These are phyloP conservation scores for Erpetoichthys calabaricus DNA, from an alignment of 2,797 vertebrate genomes.

Conservation along the genomic window DNA sequence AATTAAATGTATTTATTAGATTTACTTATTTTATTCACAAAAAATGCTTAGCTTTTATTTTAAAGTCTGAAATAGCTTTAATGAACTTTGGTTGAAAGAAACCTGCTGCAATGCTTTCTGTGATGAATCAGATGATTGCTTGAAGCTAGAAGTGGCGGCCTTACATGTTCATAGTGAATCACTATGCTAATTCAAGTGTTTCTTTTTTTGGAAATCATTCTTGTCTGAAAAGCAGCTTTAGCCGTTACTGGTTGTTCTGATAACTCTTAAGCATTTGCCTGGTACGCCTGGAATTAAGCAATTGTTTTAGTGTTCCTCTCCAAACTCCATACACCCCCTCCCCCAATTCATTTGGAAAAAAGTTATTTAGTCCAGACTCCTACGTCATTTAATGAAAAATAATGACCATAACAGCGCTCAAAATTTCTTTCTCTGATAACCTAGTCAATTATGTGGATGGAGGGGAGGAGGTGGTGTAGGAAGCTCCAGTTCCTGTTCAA, in stretches of 20 bases:
- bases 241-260: background rate
- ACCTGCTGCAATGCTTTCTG: too few species aligned
- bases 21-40: too few species aligned
- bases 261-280: background rate
- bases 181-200: background rate
- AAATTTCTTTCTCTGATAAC: background rate
- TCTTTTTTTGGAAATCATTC: background rate
- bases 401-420: background rate
- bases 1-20: too few species aligned
- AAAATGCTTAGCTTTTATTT: too few species aligned
- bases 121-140: background rate
- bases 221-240: background rate
- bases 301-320: background rate
- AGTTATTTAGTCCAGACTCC: background rate
- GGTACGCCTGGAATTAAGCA: slow-evolving; percentile 1
- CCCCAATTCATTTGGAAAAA: too few species aligned
- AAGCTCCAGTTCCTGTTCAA: slow-evolving; percentile 12
- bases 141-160: background rate
- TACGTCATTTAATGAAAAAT: background rate
- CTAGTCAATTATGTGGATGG: background rate
- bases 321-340: too few species aligned
- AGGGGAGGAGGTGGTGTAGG: background rate
- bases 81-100: too few species aligned
- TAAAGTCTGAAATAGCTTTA: too few species aligned
- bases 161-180: background rate